These are phyloP conservation scores for Bombylius discolor DNA, from an alignment of 2,888 invertebrate species.

Conservation along the genomic window DNA sequence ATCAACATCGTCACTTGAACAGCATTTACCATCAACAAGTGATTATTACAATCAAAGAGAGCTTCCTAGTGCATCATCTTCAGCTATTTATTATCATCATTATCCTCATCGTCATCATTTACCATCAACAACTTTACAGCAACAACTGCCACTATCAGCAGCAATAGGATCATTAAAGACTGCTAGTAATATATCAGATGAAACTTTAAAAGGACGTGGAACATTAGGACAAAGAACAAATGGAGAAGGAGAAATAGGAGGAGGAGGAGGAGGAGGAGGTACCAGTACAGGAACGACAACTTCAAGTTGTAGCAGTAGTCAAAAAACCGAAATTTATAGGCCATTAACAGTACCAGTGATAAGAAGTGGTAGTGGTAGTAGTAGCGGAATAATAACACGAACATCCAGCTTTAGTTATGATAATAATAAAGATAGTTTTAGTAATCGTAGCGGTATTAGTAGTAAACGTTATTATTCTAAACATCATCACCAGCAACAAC, in stretches of 20 bases:
- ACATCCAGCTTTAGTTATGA: constrained; percentile 14
- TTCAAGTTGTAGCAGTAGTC: neutral
- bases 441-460: neutral
- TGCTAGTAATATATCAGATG: too few species aligned
- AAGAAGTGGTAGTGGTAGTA: neutral
- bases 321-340: constrained; percentile 8
- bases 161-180: too few species aligned
- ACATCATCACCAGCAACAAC: neutral
- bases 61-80: neutral
- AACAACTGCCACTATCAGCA: neutral
- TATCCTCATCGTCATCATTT: neutral
- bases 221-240: too few species aligned
- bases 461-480: constrained; percentile 7
- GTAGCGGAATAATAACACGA: neutral
- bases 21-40: neutral
- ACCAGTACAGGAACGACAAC: neutral
- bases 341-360: neutral
- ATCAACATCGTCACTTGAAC: neutral
- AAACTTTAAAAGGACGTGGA: too few species aligned
- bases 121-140: neutral
- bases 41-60: neutral
- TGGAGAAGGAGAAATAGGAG: too few species aligned
- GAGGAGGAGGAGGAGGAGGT: constrained; percentile 5
- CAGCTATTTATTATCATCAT: neutral
- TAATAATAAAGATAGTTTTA: constrained; percentile 13